Conservation (phyloP, 2,113 vertebrate species). For the Leucoraja erinaceus region DNA sequence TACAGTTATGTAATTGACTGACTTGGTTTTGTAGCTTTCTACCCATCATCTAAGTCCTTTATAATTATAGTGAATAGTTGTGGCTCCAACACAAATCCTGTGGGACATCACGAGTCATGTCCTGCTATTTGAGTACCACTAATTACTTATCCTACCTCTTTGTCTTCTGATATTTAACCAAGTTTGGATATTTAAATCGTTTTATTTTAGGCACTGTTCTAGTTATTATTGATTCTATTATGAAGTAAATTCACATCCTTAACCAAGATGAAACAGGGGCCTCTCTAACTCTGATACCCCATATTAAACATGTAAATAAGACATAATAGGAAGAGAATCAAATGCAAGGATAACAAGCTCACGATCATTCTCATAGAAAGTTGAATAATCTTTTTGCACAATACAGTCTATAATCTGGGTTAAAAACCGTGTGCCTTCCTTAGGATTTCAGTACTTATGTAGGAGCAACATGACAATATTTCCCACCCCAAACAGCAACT, state of each 20-base stretch:
- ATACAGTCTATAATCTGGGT: background rate
- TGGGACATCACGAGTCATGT: too few relatives aligned
- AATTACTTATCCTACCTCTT: too few relatives aligned
- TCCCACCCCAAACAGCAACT: background rate
- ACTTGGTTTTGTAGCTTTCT: too few relatives aligned
- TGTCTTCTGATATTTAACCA: too few relatives aligned
- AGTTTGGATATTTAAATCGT: too few relatives aligned
- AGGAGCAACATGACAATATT: background rate
- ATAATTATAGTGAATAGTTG: too few relatives aligned
- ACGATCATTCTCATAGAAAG: background rate
- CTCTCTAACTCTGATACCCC: background rate
- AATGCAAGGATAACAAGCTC: too few relatives aligned
- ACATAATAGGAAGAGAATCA: background rate
- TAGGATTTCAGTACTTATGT: background rate
- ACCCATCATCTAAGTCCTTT: too few relatives aligned
- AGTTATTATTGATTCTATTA: background rate
- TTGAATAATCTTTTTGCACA: background rate
- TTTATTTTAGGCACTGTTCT: background rate
- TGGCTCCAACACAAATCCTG: too few relatives aligned
- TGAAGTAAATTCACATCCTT: background rate
- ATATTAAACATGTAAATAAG: background rate
- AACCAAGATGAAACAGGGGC: background rate
- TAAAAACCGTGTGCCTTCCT: background rate
- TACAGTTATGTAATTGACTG: too few relatives aligned
- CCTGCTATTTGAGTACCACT: too few relatives aligned